A percentile compares a stretch with the other conserved stretches of the same genome.
phyloP scores from a whole-genome alignment of 35 echinoderm and acorn worm genomes.

The Apostichopus californicus region DNA sequence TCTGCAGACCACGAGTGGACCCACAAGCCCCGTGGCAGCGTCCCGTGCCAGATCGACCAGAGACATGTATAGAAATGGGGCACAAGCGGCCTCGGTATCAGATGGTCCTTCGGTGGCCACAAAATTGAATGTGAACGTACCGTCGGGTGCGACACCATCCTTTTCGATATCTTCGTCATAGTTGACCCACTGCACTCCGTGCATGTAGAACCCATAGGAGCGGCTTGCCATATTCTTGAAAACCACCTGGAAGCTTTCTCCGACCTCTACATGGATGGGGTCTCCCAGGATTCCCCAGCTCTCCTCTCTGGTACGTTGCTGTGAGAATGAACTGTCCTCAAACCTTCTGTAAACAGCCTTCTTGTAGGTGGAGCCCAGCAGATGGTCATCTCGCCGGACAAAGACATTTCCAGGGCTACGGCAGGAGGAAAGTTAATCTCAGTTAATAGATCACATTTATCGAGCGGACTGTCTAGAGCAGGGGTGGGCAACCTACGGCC shows the following conservation, averaged over 20 bases:
- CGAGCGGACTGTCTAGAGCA: too few species aligned
- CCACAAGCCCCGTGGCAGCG: conserved; percentile 80
- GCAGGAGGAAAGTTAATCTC: not conserved
- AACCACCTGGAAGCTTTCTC: conserved; percentile 65
- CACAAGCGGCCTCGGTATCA: conserved; percentile 64
- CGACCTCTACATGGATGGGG: conserved; percentile 64
- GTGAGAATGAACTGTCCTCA: conserved; percentile 57
- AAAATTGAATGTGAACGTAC: conserved; percentile 49
- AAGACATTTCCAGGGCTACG: conserved; percentile 78
- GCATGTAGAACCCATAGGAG: conserved; percentile 62
- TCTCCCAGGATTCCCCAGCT: conserved; percentile 73
- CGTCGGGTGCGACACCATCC: conserved; percentile 53
- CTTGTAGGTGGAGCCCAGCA: conserved; percentile 73
- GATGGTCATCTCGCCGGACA: conserved; percentile 59
- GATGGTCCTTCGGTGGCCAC: conserved; percentile 57
- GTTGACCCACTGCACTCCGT: conserved; percentile 60
- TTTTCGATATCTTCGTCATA: not conserved
- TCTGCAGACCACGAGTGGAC: conserved; percentile 82
- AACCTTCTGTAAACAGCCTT: conserved; percentile 76
- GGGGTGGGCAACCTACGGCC: too few species aligned
- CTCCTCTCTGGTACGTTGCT: conserved; percentile 18
- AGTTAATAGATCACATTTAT: too few species aligned
- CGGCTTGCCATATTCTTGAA: conserved; percentile 77
- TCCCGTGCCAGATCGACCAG: conserved; percentile 55
- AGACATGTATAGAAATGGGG: conserved; percentile 82